Evolutionary conservation across 2,113 vertebrate genomes (phyloP).

Genomic region (Hucho hucho): DNA sequence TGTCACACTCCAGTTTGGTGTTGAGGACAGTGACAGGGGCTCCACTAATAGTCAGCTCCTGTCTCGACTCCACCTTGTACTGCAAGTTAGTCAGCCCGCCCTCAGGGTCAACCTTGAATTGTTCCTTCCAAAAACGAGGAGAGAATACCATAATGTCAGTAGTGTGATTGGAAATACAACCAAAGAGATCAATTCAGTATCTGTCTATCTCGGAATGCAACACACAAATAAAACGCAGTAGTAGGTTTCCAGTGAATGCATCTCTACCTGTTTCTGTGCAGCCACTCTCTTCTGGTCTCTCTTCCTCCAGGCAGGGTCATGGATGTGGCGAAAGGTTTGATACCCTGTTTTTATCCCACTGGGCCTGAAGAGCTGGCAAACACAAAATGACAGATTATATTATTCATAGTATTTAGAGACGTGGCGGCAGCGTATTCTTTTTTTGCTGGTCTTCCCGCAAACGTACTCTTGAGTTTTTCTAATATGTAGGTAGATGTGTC

Average conservation of each 20-base stretch:
- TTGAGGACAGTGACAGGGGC: conserved; percentile 90
- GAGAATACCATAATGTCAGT: neutral
- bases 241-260: neutral
- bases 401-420: no score
- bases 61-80: conserved; percentile 85
- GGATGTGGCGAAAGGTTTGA: conserved; percentile 91
- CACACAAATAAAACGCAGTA: no score
- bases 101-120: conserved; percentile 92
- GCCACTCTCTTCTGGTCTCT: conserved; percentile 94
- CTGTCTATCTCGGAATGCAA: neutral
- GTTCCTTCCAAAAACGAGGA: conserved; percentile 75
- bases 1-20: conserved; percentile 85
- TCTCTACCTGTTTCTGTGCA: conserved; percentile 88
- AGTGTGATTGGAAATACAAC: neutral
- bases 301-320: conserved; percentile 95
- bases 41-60: conserved; percentile 82
- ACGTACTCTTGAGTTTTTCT: no score
- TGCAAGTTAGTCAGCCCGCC: conserved; percentile 88
- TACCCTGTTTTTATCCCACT: conserved; percentile 90
- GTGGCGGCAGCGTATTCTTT: neutral
- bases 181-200: no score
- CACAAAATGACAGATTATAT: neutral
- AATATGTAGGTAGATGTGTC: neutral
- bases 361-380: conserved; percentile 84
- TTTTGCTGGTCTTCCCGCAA: neutral